Evolutionary conservation across 2,113 vertebrate species (phyloP), one percentile per base, ranked within the genome.

Genomic region (Indri indri): DNA sequence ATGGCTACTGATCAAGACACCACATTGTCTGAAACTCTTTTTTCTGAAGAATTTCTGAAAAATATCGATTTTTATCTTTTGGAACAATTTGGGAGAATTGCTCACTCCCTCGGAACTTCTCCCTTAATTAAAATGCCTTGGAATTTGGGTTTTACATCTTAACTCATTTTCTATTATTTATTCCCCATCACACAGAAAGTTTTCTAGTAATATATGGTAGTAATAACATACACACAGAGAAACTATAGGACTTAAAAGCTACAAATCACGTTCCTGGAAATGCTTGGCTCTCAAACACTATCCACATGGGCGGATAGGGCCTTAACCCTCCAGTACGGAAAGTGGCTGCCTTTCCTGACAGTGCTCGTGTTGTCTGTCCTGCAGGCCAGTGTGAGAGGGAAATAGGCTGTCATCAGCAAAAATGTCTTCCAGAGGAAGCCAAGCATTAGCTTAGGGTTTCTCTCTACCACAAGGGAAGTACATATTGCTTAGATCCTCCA

Each of bases 401-500:
- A 92, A 84, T 0, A 3, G 40, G 71, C 66, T 88, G 82, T 92
- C 91, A 90, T 68, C 81, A 63, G 88, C 83, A 68, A 52, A 81
- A 42, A n/a, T 74, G 77, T 81, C 93, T 90, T 86, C 61, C 50
- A 83, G 59, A 94, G 77, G 71, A 96, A 96, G 61, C 27, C 47
- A 92, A 82, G 40, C 8, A 45, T 86, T 68, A 86, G 66, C 45
- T 82, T 70, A 70, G 30, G 18, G 40, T 70, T 68, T 71, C 68
- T 63, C 96, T 95, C 76, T 84, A 84, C 88, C 76, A 88, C 73
- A 95, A 94, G 37, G 52, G 76, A 96, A 59, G 66, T 18, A 3
- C 52, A 57, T 4, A 82, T 63, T 50, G 45, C 47, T 91, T 68
- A 16, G 25, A 25, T 40, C 20, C 32, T 82, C 71, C 91, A 73